Evolutionary conservation across 1,140 invertebrate species (phyloP).

Genomic region (Anthonomus grandis): DNA sequence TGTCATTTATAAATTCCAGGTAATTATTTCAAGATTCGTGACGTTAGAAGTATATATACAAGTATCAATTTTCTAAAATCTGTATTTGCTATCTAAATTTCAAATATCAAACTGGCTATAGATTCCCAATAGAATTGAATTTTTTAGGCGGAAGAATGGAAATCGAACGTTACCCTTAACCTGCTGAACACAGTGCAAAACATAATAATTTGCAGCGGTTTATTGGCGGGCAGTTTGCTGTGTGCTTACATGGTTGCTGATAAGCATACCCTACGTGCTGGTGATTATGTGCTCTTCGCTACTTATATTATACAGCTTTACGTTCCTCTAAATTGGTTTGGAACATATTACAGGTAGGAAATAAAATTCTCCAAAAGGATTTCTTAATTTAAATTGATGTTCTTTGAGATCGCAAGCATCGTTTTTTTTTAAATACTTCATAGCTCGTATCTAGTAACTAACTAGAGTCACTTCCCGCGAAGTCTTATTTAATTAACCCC

Average conservation of each 20-base stretch:
- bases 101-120: not conserved
- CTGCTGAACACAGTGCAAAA: slow-evolving; percentile 89
- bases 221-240: slow-evolving; percentile 82
- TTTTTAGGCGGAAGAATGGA: slow-evolving; percentile 79
- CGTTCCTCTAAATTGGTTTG: slow-evolving; percentile 94
- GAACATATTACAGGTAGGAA: slow-evolving; percentile 90
- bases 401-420: no score
- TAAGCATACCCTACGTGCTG: slow-evolving; percentile 71
- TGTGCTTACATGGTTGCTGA: slow-evolving; percentile 79
- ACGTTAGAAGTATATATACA: not conserved
- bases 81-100: not conserved
- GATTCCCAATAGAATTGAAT: not conserved
- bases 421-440: no score
- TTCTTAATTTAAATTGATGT: no score
- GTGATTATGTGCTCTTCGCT: slow-evolving; percentile 93
- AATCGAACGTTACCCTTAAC: slow-evolving; percentile 78
- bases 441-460: no score
- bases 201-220: slow-evolving; percentile 80
- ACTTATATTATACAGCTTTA: slow-evolving; percentile 97
- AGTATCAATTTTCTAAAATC: not conserved
- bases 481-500: no score
- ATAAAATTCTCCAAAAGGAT: no score
- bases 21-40: slow-evolving; percentile 37
- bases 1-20: slow-evolving; percentile 80
- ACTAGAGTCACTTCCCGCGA: no score